Conservation (phyloP, 2,888 invertebrate genomes). For the Cosmorhoe ocellata region DNA sequence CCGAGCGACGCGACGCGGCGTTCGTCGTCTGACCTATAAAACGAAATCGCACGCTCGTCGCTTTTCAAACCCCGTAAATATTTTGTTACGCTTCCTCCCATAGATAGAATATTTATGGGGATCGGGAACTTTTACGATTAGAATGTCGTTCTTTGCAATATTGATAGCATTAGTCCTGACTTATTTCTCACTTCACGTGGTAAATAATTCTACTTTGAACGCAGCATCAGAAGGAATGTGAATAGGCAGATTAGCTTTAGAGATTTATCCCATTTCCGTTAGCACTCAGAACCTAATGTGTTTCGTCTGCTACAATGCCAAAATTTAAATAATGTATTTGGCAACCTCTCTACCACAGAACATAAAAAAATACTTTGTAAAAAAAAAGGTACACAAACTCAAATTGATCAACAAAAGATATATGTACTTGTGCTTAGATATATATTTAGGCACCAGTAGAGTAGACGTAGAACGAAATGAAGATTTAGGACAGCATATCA, state of each 20-base stretch:
- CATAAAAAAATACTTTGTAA: too few species aligned
- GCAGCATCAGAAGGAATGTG: constrained; percentile 51
- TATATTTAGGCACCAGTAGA: too few species aligned
- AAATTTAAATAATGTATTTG: too few species aligned
- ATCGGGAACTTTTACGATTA: constrained; percentile 64
- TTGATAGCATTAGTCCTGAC: constrained; percentile 56
- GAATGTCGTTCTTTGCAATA: constrained; percentile 59
- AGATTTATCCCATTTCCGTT: constrained; percentile 49
- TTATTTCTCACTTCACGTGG: constrained; percentile 58
- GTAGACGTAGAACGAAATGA: constrained; percentile 49
- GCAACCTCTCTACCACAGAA: too few species aligned
- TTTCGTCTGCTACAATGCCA: too few species aligned
- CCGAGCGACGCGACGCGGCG: constrained; percentile 35
- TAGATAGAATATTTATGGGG: constrained; percentile 71
- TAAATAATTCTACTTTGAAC: constrained; percentile 64
- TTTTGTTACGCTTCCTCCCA: constrained; percentile 53
- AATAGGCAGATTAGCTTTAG: constrained; percentile 37
- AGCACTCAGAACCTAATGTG: too few species aligned
- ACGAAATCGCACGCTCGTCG: constrained; percentile 40
- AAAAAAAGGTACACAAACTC: too few species aligned
- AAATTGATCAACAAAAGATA: too few species aligned
- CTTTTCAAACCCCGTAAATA: constrained; percentile 58
- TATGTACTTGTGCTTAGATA: too few species aligned
- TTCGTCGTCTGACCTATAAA: constrained; percentile 65
- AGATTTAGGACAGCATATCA: too few species aligned